phyloP scores from a whole-genome alignment of 2,797 vertebrate species.

The Merluccius polli region DNA sequence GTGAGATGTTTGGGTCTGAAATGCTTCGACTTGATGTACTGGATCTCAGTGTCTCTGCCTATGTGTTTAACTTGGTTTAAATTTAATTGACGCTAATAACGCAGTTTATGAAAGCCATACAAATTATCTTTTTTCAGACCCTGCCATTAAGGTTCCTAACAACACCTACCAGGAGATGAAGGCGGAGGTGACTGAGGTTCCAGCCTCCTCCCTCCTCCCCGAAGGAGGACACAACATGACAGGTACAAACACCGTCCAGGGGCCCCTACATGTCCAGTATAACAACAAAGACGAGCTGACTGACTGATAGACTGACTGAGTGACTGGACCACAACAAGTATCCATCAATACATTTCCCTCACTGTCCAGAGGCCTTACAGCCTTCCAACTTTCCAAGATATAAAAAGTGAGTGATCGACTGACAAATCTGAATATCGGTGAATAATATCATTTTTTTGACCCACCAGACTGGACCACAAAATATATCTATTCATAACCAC shows the following conservation, averaged over 20 bases:
- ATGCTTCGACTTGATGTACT: background rate
- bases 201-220: conserved; percentile 67
- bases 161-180: conserved; percentile 86
- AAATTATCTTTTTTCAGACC: conserved; percentile 52
- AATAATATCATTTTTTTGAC: no score
- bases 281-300: no score
- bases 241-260: conserved; percentile 43
- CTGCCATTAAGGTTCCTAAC: conserved; percentile 66
- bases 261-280: no score
- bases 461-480: no score
- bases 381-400: background rate
- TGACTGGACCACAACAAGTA: background rate
- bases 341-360: background rate
- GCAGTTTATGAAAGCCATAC: background rate
- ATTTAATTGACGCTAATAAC: background rate
- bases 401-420: background rate
- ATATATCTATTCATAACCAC: background rate
- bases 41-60: background rate
- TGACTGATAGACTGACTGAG: background rate
- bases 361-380: background rate
- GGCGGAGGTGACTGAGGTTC: conserved; percentile 82
- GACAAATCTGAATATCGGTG: no score
- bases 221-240: conserved; percentile 43
- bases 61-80: background rate
- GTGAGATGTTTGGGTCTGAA: background rate